Base-by-base conservation (phyloP, 2,888 invertebrate species). In the Drosophila stalkeri region DNA sequence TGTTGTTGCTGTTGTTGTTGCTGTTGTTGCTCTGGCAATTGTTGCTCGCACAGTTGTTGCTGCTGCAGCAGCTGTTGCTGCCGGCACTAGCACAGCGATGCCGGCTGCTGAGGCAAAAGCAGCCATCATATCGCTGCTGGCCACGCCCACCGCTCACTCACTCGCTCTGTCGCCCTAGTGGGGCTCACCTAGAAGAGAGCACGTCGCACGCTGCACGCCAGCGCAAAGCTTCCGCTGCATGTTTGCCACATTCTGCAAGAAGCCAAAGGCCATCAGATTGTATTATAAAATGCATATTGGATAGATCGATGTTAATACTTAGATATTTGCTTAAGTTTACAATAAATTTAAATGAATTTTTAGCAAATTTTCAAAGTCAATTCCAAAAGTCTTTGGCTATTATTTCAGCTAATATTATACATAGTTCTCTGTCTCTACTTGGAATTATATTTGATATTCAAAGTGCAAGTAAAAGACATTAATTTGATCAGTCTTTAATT, bases 221-320 rank as follows among this genome's bases (percentile, higher is more conserved):
- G 66, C 57, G 61, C 81, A 66, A 65, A 47, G 64, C 65, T 47
- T 18, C 47, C 65, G 55, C 81, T 72, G 85, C 85, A 85, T 85
- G 44, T 55, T 35, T 64, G 63, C 51, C 73, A 44, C 37, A 27
- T 20, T 56, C 87, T 84, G 85, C 14, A 72, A 73, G 46, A 9
- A 9, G 27, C 27, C 5, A 27, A 27, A 27, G 27, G 27, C 2
- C 27, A 27, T 27, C 3, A 23, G 23, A 23, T 2, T 2, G 2
- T 4, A 23, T 23, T 23, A 23, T 23, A 23, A 23, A 23, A 23
- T 23, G 23, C 4, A 4, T 23, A 23, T 3, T 3, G 23, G 23
- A 23, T 23, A 23, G 23, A 3, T 23, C 2, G 23, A 23, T 23
- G 23, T 23, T 3, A 23, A 23, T 23, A 23, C 23, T 23, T 23